Percentiles rank a stretch among this genome's conserved stretches.
Conservation (phyloP, 2,113 vertebrate species). For the Orycteropus afer region DNA sequence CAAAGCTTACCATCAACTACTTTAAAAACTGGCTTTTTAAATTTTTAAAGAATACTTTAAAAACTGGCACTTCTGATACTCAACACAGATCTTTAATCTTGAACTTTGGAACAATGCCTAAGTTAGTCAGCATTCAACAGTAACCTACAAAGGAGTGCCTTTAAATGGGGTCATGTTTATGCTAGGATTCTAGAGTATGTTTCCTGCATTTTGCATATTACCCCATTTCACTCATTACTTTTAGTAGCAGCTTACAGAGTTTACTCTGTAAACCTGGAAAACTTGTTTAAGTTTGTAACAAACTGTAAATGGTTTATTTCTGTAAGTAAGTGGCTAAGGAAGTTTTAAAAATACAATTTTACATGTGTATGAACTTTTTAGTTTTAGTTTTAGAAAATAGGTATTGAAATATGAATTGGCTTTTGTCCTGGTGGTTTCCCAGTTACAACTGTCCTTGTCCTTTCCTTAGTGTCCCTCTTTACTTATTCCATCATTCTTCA, state of each 20-base stretch:
- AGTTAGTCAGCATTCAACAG: neutral
- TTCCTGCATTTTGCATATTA: neutral
- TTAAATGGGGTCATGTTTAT: neutral
- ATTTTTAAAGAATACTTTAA: conserved; percentile 7
- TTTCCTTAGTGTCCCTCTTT: neutral
- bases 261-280: conserved; percentile 32
- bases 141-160: neutral
- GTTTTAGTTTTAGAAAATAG: conserved; percentile 34
- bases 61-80: neutral
- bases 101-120: neutral
- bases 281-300: neutral
- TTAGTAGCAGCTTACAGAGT: conserved; percentile 14
- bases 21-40: neutral
- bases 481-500: neutral
- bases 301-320: conserved; percentile 23
- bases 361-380: neutral
- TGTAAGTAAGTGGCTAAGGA: conserved; percentile 15
- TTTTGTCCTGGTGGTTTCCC: neutral
- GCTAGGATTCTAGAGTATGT: neutral
- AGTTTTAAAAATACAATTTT: neutral
- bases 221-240: conserved; percentile 4
- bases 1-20: neutral
- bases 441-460: neutral
- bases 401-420: neutral
- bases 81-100: neutral